A percentile compares a stretch with the other conserved stretches of the same genome.
Evolutionary conservation across 2,888 invertebrate species (phyloP).

Genomic region (Cephus nigrinus): DNA sequence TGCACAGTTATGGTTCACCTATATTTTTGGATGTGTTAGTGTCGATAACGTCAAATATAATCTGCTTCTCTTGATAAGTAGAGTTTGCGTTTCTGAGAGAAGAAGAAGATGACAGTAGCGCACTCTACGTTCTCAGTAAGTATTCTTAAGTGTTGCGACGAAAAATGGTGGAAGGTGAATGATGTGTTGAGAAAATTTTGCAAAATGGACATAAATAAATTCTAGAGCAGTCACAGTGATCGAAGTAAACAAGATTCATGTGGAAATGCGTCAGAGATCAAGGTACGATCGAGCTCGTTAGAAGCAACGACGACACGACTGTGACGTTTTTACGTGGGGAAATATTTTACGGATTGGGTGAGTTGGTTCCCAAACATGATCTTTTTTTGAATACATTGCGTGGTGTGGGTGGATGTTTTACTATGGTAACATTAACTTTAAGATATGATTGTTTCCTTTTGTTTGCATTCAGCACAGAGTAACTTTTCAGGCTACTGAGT

Average conservation of each 20-base stretch:
- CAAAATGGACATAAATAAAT: constrained; percentile 27
- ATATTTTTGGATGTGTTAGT: neutral
- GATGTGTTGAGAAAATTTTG: constrained; percentile 9
- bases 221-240: constrained; percentile 1
- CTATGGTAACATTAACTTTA: neutral
- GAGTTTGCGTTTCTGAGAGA: neutral
- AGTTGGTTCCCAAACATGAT: neutral
- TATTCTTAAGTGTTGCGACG: neutral
- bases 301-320: neutral
- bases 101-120: neutral
- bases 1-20: too few species aligned
- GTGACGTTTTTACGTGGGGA: neutral
- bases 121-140: neutral
- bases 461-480: neutral
- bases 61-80: neutral
- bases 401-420: neutral
- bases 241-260: constrained; percentile 32
- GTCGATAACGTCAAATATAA: neutral
- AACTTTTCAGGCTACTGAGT: neutral
- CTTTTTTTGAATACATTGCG: neutral
- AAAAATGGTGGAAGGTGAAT: constrained; percentile 22
- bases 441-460: neutral
- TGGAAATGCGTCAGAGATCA: constrained; percentile 44
- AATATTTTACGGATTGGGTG: neutral
- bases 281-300: constrained; percentile 30